phyloP scores from a whole-genome alignment of 2,797 vertebrate species.

The Mus minutoides region DNA sequence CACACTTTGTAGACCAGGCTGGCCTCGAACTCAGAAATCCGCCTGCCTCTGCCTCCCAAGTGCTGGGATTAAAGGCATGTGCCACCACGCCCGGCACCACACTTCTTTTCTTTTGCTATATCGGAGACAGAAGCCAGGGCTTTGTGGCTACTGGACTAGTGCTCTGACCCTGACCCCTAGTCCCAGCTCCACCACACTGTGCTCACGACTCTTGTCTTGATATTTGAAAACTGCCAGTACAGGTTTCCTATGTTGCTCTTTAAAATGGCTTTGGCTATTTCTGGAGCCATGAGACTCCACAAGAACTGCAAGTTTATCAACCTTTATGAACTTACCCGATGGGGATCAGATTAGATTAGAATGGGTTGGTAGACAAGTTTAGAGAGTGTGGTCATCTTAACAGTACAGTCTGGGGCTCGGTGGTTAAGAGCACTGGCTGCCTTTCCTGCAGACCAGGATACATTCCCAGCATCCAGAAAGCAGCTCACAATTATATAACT shows the following conservation, averaged over 20 bases:
- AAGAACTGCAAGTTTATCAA: background rate
- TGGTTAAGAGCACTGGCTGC: background rate
- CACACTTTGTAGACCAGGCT: no score
- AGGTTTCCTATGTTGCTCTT: background rate
- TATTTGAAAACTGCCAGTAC: background rate
- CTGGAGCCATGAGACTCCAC: background rate
- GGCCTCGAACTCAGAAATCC: no score
- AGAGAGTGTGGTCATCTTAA: background rate
- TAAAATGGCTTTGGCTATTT: background rate
- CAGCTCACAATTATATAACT: background rate
- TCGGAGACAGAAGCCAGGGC: background rate
- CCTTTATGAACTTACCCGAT: background rate
- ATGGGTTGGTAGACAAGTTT: background rate
- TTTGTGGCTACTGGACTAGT: background rate
- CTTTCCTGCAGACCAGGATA: background rate
- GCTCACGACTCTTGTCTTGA: background rate
- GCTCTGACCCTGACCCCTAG: background rate
- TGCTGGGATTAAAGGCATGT: no score
- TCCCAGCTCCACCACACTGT: background rate
- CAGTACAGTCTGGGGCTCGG: background rate
- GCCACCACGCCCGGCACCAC: no score
- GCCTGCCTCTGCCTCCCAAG: no score
- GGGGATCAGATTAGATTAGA: background rate
- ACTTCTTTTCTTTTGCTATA: background rate
- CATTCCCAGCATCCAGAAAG: background rate